phyloP scores from a whole-genome alignment of 2,888 invertebrate genomes.

The Dolichopus griseipennis region DNA sequence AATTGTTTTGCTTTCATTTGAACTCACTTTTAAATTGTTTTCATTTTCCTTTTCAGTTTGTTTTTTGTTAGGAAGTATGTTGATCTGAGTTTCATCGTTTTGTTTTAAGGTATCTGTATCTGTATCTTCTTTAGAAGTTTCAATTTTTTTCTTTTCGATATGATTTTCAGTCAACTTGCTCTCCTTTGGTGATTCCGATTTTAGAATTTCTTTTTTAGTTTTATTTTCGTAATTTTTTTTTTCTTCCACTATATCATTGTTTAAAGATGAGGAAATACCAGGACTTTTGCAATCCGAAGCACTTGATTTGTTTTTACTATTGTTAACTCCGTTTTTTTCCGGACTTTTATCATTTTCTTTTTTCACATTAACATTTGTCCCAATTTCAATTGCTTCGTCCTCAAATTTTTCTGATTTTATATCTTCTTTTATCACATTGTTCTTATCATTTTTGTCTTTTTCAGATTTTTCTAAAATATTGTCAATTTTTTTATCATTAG shows the following conservation, averaged over 20 bases:
- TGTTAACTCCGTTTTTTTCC: background rate
- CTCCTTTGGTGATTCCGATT: background rate
- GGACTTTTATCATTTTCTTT: background rate
- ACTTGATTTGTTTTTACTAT: background rate
- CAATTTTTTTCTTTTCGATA: background rate
- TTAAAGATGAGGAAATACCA: background rate
- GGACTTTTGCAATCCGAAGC: background rate
- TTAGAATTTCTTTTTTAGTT: background rate
- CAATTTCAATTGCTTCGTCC: background rate
- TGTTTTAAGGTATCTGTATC: slow-evolving; percentile 37
- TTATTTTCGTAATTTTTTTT: background rate
- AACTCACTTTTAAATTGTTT: background rate
- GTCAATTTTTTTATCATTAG: slow-evolving; percentile 7
- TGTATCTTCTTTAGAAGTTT: background rate
- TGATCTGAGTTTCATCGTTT: background rate
- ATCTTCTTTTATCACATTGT: slow-evolving; percentile 22
- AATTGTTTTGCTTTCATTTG: background rate
- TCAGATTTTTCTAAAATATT: background rate
- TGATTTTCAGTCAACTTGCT: background rate
- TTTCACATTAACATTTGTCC: slow-evolving; percentile 15
- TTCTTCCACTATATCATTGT: background rate
- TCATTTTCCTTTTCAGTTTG: background rate
- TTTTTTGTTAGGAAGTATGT: background rate
- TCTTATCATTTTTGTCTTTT: slow-evolving; percentile 13
- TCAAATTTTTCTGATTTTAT: background rate